Conservation (phyloP, 2,113 vertebrate species). For the Hyperoodon ampullatus region DNA sequence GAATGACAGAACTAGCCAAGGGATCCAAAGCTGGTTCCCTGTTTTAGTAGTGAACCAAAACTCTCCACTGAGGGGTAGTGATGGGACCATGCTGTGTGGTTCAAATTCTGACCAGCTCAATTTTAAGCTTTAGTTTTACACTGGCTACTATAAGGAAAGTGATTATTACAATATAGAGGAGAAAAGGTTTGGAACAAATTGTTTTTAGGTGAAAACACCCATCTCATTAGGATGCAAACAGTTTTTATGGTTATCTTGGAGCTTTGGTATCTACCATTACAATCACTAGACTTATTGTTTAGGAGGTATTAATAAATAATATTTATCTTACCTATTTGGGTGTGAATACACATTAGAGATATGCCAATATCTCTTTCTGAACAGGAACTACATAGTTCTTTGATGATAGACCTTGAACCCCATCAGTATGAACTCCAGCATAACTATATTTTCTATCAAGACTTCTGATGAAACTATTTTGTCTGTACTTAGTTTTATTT, state of each 20-base stretch:
- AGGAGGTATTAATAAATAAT: background rate
- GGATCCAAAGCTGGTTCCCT: accelerated
- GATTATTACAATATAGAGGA: background rate
- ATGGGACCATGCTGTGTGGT: background rate
- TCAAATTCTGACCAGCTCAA: background rate
- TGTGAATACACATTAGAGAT: background rate
- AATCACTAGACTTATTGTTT: background rate
- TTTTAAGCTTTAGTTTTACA: background rate
- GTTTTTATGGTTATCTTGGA: background rate
- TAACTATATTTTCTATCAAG: background rate
- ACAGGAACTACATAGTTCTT: background rate
- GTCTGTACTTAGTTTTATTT: background rate
- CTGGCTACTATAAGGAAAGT: background rate
- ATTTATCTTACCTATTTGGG: background rate
- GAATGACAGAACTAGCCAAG: background rate
- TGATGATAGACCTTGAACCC: background rate
- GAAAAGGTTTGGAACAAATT: background rate
- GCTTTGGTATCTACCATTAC: background rate
- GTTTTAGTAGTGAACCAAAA: background rate
- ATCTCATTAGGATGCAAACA: background rate
- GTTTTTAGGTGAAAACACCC: background rate
- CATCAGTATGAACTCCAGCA: background rate
- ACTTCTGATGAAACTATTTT: background rate
- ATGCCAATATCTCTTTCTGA: background rate
- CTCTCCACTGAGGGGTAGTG: background rate